phyloP scores from a whole-genome alignment of 2,113 vertebrate genomes.

The Macrotis lagotis region DNA sequence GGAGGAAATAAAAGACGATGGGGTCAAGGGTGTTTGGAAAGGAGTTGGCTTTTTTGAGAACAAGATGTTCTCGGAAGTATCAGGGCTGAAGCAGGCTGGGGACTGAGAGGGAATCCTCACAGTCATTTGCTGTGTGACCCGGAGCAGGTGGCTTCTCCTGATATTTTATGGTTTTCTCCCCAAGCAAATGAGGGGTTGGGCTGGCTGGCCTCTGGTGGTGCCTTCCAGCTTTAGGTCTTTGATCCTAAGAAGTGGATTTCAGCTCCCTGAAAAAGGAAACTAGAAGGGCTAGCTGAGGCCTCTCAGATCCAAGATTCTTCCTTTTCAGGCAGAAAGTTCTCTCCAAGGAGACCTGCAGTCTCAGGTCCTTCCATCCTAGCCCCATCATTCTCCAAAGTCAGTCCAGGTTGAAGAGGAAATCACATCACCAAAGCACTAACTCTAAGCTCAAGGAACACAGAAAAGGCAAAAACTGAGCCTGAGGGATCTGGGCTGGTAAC shows the following conservation, averaged over 20 bases:
- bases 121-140: background rate
- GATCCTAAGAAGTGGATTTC: too few relatives aligned
- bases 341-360: background rate
- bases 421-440: conserved; percentile 1
- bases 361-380: background rate
- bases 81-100: too few relatives aligned
- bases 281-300: too few relatives aligned
- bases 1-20: background rate
- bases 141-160: background rate
- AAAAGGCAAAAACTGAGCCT: conserved; percentile 30
- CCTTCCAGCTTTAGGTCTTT: background rate
- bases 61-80: background rate
- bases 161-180: background rate
- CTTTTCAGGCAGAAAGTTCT: background rate
- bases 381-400: background rate
- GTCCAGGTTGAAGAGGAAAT: conserved; percentile 1
- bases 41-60: background rate
- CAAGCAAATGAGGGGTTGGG: background rate
- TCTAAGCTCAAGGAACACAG: conserved; percentile 38
- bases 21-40: background rate
- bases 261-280: too few relatives aligned
- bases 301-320: background rate
- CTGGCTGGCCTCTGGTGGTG: background rate
- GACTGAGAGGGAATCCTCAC: background rate
- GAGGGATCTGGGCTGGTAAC: conserved; percentile 41